Evolutionary conservation across 2,888 invertebrate species (phyloP).

Genomic region (Miltochrista miniata): DNA sequence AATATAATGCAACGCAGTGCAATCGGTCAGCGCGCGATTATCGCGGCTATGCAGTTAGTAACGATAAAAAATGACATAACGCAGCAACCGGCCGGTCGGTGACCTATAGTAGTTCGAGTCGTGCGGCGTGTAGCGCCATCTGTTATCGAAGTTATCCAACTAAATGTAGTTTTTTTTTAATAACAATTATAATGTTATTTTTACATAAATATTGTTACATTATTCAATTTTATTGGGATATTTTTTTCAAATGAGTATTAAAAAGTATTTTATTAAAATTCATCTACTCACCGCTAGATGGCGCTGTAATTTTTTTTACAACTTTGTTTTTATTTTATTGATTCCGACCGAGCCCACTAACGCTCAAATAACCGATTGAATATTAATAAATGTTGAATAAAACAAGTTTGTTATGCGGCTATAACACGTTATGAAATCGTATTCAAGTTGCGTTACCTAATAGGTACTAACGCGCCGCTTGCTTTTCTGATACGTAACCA

Average conservation of each 20-base stretch:
- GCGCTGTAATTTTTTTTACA: slow-evolving; percentile 23
- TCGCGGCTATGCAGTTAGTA: slow-evolving; percentile 32
- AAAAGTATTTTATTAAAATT: too few species aligned
- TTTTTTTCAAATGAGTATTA: too few species aligned
- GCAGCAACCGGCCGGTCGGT: slow-evolving; percentile 21
- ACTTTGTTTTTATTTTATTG: slow-evolving; percentile 1
- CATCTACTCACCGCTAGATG: slow-evolving; percentile 54
- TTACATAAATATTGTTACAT: too few species aligned
- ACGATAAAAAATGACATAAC: slow-evolving; percentile 47
- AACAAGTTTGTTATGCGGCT: slow-evolving; percentile 36
- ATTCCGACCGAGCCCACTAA: background rate
- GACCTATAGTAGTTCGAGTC: slow-evolving; percentile 21
- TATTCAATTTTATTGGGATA: too few species aligned
- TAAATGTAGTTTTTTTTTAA: background rate
- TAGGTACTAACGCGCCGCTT: slow-evolving; percentile 7
- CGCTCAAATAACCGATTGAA: slow-evolving; percentile 4
- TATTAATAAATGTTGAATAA: slow-evolving; percentile 31
- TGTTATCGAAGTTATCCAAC: slow-evolving; percentile 34
- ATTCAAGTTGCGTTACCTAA: slow-evolving; percentile 36
- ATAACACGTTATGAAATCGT: slow-evolving; percentile 37
- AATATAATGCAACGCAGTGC: slow-evolving; percentile 47
- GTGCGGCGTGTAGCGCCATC: slow-evolving; percentile 54
- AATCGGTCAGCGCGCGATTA: slow-evolving; percentile 68
- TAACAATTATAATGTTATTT: background rate
- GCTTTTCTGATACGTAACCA: slow-evolving; percentile 25